These are phyloP conservation scores for Penaeus japonicus DNA, from an alignment of 1,140 invertebrate species.

Conservation along the genomic window DNA sequence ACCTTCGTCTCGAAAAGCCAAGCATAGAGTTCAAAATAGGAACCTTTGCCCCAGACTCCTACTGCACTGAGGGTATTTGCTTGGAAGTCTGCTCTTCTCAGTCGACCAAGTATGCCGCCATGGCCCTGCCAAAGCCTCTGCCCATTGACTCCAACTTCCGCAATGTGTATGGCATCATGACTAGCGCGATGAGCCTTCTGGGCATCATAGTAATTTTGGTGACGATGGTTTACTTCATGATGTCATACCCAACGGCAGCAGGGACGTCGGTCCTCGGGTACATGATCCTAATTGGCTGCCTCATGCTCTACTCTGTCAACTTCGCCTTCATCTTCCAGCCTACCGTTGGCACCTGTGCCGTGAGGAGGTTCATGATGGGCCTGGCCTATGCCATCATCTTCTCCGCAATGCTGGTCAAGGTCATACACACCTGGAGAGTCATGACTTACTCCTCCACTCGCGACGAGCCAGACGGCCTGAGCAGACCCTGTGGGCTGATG, in stretches of 20 bases:
- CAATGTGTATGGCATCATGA: slow-evolving; percentile 65
- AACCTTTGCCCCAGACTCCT: slow-evolving; percentile 51
- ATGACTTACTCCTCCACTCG: slow-evolving; percentile 18
- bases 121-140: slow-evolving; percentile 59
- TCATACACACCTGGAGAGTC: slow-evolving; percentile 65
- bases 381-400: slow-evolving; percentile 67
- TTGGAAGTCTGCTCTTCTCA: slow-evolving; percentile 60
- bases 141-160: slow-evolving; percentile 63
- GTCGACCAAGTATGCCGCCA: slow-evolving; percentile 62
- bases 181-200: slow-evolving; percentile 56
- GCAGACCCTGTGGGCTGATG: slow-evolving; percentile 64
- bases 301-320: slow-evolving; percentile 66
- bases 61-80: slow-evolving; percentile 62
- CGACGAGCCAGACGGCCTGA: slow-evolving; percentile 49
- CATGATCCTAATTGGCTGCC: slow-evolving; percentile 66
- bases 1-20: slow-evolving; percentile 59
- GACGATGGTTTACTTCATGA: slow-evolving; percentile 66
- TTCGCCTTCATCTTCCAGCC: slow-evolving; percentile 67
- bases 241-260: slow-evolving; percentile 65
- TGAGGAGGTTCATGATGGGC: slow-evolving; percentile 65
- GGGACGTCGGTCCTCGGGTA: slow-evolving; percentile 68
- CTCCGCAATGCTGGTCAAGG: slow-evolving; percentile 66
- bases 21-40: slow-evolving; percentile 55
- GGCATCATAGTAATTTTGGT: slow-evolving; percentile 63
- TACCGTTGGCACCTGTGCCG: slow-evolving; percentile 64